Evolutionary conservation across 2,113 vertebrate genomes (phyloP).

Genomic region (Penelope pileata): DNA sequence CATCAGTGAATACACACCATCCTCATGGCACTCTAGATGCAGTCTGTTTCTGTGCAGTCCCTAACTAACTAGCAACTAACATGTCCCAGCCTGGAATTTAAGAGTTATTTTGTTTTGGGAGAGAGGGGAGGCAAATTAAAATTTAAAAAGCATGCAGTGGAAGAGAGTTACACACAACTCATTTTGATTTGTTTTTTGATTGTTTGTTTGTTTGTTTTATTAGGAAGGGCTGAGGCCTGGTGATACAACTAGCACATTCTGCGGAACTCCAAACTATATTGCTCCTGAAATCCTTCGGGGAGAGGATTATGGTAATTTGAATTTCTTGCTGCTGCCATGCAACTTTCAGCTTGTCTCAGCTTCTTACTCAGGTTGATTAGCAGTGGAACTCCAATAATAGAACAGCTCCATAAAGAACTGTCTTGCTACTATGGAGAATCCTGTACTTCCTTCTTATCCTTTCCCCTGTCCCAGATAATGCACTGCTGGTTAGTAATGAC

Average conservation of each 20-base stretch:
- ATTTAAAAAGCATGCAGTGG: background rate
- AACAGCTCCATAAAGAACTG: background rate
- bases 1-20: background rate
- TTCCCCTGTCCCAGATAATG: background rate
- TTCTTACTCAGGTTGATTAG: background rate
- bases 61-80: background rate
- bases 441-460: background rate
- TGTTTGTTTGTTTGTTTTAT: background rate
- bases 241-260: constrained; percentile 98
- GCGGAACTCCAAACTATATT: constrained; percentile 98
- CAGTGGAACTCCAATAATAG: background rate
- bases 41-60: background rate
- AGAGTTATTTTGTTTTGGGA: background rate
- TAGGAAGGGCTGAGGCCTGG: constrained; percentile 95
- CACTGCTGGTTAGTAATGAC: background rate
- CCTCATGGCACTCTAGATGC: background rate
- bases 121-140: background rate
- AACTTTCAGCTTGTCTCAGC: background rate
- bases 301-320: constrained; percentile 94
- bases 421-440: background rate
- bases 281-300: constrained; percentile 97
- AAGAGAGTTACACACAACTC: background rate
- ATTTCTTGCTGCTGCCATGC: background rate
- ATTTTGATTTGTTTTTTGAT: too few relatives aligned
- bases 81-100: background rate